Conservation (phyloP, 2,113 vertebrate species). For the Machaerirhynchus nigripectus region DNA sequence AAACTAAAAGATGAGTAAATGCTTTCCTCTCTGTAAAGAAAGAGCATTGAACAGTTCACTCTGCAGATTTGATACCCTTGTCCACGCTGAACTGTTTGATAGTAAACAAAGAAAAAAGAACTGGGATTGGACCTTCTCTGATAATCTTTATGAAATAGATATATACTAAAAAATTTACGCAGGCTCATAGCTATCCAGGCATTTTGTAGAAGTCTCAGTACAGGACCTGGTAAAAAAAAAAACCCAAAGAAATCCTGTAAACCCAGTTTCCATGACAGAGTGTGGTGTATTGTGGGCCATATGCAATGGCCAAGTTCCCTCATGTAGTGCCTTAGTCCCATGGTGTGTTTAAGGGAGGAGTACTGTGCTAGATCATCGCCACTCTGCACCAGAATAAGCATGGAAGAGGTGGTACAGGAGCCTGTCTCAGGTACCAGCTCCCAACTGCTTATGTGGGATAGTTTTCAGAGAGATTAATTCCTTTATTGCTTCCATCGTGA, state of each 20-base stretch:
- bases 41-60: background rate
- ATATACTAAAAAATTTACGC: background rate
- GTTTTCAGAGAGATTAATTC: background rate
- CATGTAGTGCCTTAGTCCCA: accelerated
- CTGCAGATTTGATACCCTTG: background rate
- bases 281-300: accelerated
- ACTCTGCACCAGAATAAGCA: background rate
- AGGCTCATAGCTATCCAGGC: background rate
- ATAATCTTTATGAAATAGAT: background rate
- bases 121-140: background rate
- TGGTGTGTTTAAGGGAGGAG: accelerated
- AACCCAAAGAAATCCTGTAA: background rate
- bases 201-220: background rate
- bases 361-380: background rate
- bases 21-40: background rate
- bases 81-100: background rate
- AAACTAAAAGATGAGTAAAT: background rate
- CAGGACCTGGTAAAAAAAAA: background rate
- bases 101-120: background rate
- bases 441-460: background rate
- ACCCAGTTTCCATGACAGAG: background rate
- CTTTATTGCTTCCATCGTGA: background rate
- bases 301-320: background rate
- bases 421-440: background rate
- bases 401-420: background rate